Conservation (phyloP, 1,140 invertebrate species). For the Leptoteleia sp. region DNA sequence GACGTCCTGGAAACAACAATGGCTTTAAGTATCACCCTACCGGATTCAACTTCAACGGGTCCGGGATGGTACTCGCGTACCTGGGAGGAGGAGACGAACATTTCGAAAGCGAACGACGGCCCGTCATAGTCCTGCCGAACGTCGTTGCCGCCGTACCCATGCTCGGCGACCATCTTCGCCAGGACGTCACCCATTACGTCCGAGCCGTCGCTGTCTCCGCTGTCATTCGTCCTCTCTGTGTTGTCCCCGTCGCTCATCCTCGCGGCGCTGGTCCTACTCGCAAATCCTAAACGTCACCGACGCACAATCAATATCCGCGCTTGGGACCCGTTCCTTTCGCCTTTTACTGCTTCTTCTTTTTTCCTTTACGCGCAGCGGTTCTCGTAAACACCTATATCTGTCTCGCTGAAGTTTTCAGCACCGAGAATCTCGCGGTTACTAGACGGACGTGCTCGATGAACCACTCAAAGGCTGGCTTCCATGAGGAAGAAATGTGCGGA, state of each 20-base stretch:
- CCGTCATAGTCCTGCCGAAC: neutral
- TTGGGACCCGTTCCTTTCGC: constrained; percentile 40
- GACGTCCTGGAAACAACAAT: constrained; percentile 2
- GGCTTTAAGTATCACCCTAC: neutral
- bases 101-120: constrained; percentile 12
- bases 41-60: too few species aligned
- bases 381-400: constrained; percentile 69
- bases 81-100: constrained; percentile 31
- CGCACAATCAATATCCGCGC: constrained; percentile 59
- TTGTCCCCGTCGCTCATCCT: constrained; percentile 68
- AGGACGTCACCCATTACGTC: constrained; percentile 75
- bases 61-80: neutral
- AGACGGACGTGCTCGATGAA: constrained; percentile 3
- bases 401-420: constrained; percentile 39
- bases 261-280: constrained; percentile 11
- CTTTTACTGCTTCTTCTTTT: constrained; percentile 38
- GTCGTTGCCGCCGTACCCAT: constrained; percentile 12
- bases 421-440: constrained; percentile 14
- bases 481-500: too few species aligned
- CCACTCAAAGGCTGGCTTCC: neutral
- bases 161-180: constrained; percentile 65
- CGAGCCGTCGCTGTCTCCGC: constrained; percentile 50
- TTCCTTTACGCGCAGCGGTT: constrained; percentile 67
- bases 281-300: constrained; percentile 34
- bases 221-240: constrained; percentile 63